These are phyloP conservation scores for Odontophorus gujanensis DNA, from an alignment of 2,113 vertebrate genomes.

Conservation along the genomic window DNA sequence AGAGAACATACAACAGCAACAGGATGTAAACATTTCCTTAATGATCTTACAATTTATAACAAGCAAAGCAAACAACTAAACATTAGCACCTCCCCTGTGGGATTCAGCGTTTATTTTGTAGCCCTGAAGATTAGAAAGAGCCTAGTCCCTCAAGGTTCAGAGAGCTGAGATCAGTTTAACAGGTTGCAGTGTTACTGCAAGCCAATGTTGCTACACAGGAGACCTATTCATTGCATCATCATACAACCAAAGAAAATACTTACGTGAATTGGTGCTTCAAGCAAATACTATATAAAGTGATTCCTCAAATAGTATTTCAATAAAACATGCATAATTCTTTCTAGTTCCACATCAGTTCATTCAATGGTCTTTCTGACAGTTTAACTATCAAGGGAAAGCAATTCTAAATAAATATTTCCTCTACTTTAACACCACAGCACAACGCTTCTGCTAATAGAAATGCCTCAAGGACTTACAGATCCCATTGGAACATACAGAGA, in stretches of 20 bases:
- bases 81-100: slow-evolving; percentile 59
- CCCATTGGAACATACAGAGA: neutral
- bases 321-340: neutral
- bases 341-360: neutral
- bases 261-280: neutral
- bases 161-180: slow-evolving; percentile 63
- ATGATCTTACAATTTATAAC: slow-evolving; percentile 67
- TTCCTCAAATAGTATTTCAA: slow-evolving; percentile 2
- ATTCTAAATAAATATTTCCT: neutral
- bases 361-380: neutral
- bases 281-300: slow-evolving; percentile 38
- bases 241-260: slow-evolving; percentile 56
- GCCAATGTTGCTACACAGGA: slow-evolving; percentile 61
- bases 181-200: slow-evolving; percentile 46
- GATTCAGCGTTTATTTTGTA: slow-evolving; percentile 58
- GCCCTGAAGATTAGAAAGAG: slow-evolving; percentile 56
- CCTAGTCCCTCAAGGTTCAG: slow-evolving; percentile 62
- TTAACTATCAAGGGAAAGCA: neutral
- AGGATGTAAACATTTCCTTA: slow-evolving; percentile 77
- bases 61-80: slow-evolving; percentile 73
- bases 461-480: neutral
- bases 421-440: neutral
- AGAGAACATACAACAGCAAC: slow-evolving; percentile 35
- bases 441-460: neutral
- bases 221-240: slow-evolving; percentile 73